These are phyloP conservation scores for Brachionus angularis DNA, from an alignment of 1,140 invertebrate species.

Conservation along the genomic window DNA sequence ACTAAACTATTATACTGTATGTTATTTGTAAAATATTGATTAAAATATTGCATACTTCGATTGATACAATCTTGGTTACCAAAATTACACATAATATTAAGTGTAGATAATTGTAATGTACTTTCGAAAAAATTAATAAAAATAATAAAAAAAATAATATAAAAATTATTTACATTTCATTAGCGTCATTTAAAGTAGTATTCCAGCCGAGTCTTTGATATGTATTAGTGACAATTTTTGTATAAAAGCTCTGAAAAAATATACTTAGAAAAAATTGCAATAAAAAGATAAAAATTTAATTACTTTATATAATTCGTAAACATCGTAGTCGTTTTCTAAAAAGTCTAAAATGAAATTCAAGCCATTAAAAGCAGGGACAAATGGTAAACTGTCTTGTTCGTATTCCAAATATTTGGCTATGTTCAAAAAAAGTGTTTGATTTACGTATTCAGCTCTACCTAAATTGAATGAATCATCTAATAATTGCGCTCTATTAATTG, in stretches of 20 bases:
- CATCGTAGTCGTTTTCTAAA: constrained; percentile 1
- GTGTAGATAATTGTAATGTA: neutral
- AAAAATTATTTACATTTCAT: constrained; percentile 24
- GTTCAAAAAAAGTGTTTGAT: constrained; percentile 49
- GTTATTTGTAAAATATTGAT: neutral
- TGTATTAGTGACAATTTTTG: neutral
- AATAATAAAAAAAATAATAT: neutral
- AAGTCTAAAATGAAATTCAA: constrained; percentile 8
- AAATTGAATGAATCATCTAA: constrained; percentile 60
- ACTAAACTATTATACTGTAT: neutral
- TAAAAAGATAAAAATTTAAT: neutral
- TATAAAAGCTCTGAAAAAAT: constrained; percentile 14
- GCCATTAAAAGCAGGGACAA: constrained; percentile 47
- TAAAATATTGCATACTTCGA: constrained; percentile 1
- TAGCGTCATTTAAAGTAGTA: neutral
- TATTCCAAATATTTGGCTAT: constrained; percentile 56
- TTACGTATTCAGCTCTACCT: constrained; percentile 48
- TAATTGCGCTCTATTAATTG: constrained; percentile 57
- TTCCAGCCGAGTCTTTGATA: constrained; percentile 4
- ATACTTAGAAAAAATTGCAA: neutral
- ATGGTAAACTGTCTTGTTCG: constrained; percentile 57
- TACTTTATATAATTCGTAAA: constrained; percentile 3
- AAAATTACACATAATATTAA: constrained; percentile 19
- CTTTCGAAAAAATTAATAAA: neutral
- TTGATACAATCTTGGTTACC: neutral